Evolutionary conservation across 2,888 invertebrate genomes (phyloP).

Genomic region (Leptinotarsa tumamoca): DNA sequence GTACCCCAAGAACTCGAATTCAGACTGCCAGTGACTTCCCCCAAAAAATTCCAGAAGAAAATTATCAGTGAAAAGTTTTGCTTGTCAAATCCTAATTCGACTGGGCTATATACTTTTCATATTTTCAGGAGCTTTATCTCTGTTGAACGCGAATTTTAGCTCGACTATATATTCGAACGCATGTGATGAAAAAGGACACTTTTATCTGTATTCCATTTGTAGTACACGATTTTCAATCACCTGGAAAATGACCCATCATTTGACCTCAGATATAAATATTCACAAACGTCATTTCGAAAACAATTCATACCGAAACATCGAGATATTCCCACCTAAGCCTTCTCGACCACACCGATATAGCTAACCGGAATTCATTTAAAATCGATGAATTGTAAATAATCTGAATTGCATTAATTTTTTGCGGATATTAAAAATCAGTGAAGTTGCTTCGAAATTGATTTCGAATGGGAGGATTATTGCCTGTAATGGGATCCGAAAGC

Average conservation of each 20-base stretch:
- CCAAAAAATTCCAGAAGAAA: no score
- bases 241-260: constrained; percentile 5
- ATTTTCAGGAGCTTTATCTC: no score
- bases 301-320: background rate
- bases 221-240: background rate
- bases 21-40: no score
- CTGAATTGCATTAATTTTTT: constrained; percentile 53
- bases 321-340: constrained; percentile 8
- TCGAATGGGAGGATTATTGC: constrained; percentile 62
- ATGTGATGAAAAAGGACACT: no score
- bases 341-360: background rate
- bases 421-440: constrained; percentile 60
- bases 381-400: constrained; percentile 55
- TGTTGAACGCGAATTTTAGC: no score
- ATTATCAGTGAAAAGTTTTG: no score
- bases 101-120: no score
- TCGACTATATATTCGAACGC: no score
- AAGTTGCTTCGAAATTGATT: constrained; percentile 61
- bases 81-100: no score
- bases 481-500: constrained; percentile 60
- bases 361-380: constrained; percentile 44
- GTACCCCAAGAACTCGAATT: no score
- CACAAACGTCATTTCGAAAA: background rate
- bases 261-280: background rate
- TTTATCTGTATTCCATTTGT: background rate